These are phyloP conservation scores for Cordylochernes scorpioides DNA, from an alignment of 2,888 invertebrate species.

Conservation along the genomic window DNA sequence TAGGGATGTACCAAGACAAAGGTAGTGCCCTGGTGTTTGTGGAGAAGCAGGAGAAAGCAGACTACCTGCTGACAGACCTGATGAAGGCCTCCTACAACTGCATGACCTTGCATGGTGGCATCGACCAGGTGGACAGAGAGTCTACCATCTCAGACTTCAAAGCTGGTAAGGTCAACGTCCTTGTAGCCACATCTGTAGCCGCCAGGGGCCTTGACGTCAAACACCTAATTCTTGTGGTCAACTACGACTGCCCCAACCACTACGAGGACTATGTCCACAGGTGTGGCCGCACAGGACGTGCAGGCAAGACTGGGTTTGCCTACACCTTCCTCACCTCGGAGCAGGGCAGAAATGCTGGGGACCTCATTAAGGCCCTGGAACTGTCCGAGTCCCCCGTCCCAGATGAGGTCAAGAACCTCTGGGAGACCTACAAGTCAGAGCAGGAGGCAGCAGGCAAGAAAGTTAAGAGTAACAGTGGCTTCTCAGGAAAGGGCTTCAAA, in stretches of 20 bases:
- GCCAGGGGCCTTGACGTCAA: slow-evolving; percentile 96
- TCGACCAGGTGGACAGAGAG: slow-evolving; percentile 96
- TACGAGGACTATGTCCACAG: slow-evolving; percentile 99
- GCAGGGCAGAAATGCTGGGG: slow-evolving; percentile 75
- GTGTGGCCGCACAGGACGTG: slow-evolving; percentile 42
- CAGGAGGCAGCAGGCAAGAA: slow-evolving; percentile 73
- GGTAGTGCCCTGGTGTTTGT: slow-evolving; percentile 91
- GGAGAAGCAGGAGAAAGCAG: slow-evolving; percentile 92
- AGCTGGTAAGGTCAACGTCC: slow-evolving; percentile 60
- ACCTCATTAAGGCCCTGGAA: slow-evolving; percentile 72
- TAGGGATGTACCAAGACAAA: slow-evolving; percentile 59
- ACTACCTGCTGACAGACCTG: slow-evolving; percentile 65
- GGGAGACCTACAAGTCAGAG: slow-evolving; percentile 62
- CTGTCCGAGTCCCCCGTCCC: slow-evolving; percentile 49
- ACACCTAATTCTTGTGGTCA: slow-evolving; percentile 82
- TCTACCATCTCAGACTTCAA: slow-evolving; percentile 94
- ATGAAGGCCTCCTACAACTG: slow-evolving; percentile 90
- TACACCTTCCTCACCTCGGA: slow-evolving; percentile 90
- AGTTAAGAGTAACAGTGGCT: slow-evolving; percentile 59
- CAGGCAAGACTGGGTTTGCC: slow-evolving; percentile 82
- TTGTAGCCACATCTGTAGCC: slow-evolving; percentile 89
- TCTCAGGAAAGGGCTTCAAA: slow-evolving; percentile 74
- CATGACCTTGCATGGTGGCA: slow-evolving; percentile 90
- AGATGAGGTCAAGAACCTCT: slow-evolving; percentile 43
- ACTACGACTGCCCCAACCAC: slow-evolving; percentile 97